Percentiles rank a stretch among this genome's conserved stretches.
Conservation (phyloP, 2,797 vertebrate species). For the Rhinatrema bivittatum region DNA sequence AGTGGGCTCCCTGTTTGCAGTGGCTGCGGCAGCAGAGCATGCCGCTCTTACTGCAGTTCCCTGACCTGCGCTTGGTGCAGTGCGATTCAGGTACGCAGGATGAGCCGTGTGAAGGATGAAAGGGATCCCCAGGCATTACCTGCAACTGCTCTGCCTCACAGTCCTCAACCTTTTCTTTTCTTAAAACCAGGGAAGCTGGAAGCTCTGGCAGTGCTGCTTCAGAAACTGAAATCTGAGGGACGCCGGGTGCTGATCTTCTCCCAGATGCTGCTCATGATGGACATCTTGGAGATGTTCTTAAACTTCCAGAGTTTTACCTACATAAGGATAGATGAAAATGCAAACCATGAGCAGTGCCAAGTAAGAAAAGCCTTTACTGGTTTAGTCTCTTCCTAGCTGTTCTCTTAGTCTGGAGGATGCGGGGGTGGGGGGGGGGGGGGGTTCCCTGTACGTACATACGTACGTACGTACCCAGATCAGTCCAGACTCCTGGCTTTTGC, state of each 20-base stretch:
- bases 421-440: no score
- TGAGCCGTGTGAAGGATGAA: not conserved
- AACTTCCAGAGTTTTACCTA: constrained; percentile 83
- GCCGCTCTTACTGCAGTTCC: constrained; percentile 60
- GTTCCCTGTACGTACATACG: no score
- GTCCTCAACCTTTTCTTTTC: not conserved
- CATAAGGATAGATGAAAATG: constrained; percentile 84
- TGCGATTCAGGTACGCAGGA: constrained; percentile 82
- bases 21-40: constrained; percentile 60
- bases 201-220: constrained; percentile 83
- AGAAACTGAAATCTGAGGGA: constrained; percentile 83
- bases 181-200: constrained; percentile 81
- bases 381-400: no score
- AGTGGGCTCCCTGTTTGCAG: constrained; percentile 46
- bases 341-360: constrained; percentile 79
- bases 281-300: constrained; percentile 80
- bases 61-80: constrained; percentile 83
- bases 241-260: constrained; percentile 87
- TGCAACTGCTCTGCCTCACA: not conserved
- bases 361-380: no score
- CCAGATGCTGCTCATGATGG: constrained; percentile 77
- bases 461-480: no score
- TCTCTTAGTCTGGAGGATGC: no score
- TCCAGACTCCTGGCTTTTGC: no score
- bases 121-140: no score